Percentiles rank a stretch among this genome's conserved stretches.
Conservation (phyloP, 2,113 vertebrate species). For the Pelecanus crispus region DNA sequence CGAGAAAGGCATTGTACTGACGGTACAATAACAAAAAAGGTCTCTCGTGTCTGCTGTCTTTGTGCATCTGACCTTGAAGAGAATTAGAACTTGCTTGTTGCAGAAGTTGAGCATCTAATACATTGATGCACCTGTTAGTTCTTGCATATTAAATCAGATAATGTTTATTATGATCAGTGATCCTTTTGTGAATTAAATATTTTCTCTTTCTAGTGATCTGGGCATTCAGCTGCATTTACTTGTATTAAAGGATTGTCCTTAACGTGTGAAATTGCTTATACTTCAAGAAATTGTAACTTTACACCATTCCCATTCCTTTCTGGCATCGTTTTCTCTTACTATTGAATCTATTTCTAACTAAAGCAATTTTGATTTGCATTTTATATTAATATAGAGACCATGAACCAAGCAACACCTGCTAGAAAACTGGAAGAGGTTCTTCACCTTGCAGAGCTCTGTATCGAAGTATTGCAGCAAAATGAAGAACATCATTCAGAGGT, state of each 20-base stretch:
- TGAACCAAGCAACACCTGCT: conserved; percentile 80
- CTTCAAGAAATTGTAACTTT: not conserved
- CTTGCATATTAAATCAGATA: conserved; percentile 29
- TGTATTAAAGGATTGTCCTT: not conserved
- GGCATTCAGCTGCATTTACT: conserved; percentile 3
- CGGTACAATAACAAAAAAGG: conserved; percentile 5
- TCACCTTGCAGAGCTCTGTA: conserved; percentile 89
- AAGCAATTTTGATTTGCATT: conserved; percentile 15
- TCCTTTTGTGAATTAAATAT: conserved; percentile 44
- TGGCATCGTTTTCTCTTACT: not conserved
- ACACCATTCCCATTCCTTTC: not conserved
- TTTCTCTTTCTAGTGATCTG: conserved; percentile 30
- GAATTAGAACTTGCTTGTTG: conserved; percentile 56
- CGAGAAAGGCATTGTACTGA: conserved; percentile 12
- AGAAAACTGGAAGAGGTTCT: conserved; percentile 89
- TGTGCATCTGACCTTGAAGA: conserved; percentile 65
- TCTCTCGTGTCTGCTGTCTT: conserved; percentile 37
- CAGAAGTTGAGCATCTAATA: conserved; percentile 65
- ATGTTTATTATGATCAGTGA: not conserved
- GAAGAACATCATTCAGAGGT: conserved; percentile 98
- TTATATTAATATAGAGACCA: conserved; percentile 65
- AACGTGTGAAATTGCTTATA: not conserved
- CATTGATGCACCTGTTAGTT: conserved; percentile 44
- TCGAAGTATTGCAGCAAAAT: conserved; percentile 95
- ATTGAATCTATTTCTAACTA: not conserved